Percentiles rank a stretch among this genome's conserved stretches.
Evolutionary conservation across 2,888 invertebrate species (phyloP).

Genomic region (Tachina lurida): DNA sequence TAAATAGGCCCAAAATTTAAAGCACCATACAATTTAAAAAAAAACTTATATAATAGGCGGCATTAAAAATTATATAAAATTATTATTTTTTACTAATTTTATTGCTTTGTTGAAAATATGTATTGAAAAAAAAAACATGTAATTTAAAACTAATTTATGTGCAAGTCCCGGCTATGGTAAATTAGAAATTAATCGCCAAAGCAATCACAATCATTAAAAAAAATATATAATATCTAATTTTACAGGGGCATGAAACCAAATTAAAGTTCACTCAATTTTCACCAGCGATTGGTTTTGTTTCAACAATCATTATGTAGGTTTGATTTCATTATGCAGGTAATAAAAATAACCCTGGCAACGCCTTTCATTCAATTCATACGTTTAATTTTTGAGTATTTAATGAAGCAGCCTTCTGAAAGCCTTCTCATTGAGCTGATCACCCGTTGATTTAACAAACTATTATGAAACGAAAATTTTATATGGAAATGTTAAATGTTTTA

Average conservation of each 20-base stretch:
- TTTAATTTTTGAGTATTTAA: not conserved
- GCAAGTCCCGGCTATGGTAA: not conserved
- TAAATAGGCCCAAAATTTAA: too few species aligned
- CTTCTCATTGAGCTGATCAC: not conserved
- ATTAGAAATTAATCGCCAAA: not conserved
- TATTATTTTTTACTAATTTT: not conserved
- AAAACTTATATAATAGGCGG: too few species aligned
- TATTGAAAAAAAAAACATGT: not conserved
- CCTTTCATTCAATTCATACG: not conserved
- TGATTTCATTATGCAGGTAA: not conserved
- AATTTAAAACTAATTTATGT: not conserved
- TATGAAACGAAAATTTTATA: too few species aligned
- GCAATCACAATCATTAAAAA: not conserved
- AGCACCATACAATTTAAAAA: too few species aligned
- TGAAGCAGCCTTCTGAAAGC: not conserved
- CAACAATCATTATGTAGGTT: not conserved
- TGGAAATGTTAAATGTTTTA: too few species aligned
- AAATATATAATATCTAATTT: not conserved
- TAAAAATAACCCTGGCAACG: not conserved
- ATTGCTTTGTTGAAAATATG: not conserved
- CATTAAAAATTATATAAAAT: too few species aligned
- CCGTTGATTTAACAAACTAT: not conserved
- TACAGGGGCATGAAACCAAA: not conserved
- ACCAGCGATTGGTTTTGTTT: not conserved
- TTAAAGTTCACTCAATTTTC: not conserved